Conservation (phyloP, 1,140 invertebrate genomes). For the Littorina saxatilis region DNA sequence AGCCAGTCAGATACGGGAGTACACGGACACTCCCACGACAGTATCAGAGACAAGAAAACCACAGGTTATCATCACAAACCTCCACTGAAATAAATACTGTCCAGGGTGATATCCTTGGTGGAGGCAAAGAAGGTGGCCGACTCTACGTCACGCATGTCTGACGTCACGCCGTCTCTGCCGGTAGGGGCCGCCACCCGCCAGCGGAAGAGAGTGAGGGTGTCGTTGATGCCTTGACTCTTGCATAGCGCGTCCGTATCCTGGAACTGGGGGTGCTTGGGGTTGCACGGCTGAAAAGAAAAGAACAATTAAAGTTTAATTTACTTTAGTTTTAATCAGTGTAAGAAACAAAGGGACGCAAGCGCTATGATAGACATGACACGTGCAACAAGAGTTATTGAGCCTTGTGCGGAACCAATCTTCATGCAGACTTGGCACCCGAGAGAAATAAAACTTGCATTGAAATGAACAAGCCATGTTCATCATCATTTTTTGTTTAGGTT, state of each 20-base stretch:
- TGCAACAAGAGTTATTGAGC: too few species aligned
- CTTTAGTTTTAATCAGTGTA: not conserved
- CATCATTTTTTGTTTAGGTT: too few species aligned
- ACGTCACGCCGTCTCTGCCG: slow-evolving; percentile 63
- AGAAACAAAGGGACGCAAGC: not conserved
- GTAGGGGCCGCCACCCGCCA: slow-evolving; percentile 74
- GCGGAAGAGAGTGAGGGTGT: slow-evolving; percentile 71
- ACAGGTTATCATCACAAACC: slow-evolving; percentile 58
- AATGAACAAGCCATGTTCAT: too few species aligned
- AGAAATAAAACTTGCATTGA: too few species aligned
- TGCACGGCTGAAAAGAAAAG: slow-evolving; percentile 70
- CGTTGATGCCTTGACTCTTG: slow-evolving; percentile 70
- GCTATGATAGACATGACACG: too few species aligned
- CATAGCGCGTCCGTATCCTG: slow-evolving; percentile 71
- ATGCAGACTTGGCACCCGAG: too few species aligned
- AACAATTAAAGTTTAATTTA: not conserved
- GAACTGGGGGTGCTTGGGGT: slow-evolving; percentile 74
- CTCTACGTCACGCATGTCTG: slow-evolving; percentile 67
- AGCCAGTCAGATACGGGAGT: not conserved
- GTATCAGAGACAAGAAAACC: too few species aligned
- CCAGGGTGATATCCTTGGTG: slow-evolving; percentile 71
- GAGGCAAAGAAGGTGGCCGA: slow-evolving; percentile 73
- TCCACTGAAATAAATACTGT: slow-evolving; percentile 75
- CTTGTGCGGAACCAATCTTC: too few species aligned
- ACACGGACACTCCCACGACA: not conserved